Evolutionary conservation across 2,888 invertebrate species (phyloP).

Genomic region (Drosophila paranaensis): DNA sequence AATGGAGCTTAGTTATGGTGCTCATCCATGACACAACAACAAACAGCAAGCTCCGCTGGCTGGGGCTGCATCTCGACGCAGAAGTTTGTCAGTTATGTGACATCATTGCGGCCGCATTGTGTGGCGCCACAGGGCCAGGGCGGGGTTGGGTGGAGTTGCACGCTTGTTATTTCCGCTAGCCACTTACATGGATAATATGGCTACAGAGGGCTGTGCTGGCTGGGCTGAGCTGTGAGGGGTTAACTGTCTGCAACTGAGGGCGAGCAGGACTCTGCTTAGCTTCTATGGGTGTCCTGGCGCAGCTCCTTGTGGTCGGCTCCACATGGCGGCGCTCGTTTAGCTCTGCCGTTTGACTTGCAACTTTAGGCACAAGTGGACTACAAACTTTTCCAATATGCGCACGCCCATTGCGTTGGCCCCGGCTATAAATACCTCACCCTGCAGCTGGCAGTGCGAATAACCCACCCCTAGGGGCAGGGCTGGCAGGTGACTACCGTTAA

Average conservation of each 20-base stretch:
- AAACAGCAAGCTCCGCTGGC: slow-evolving; percentile 1
- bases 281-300: slow-evolving; percentile 2
- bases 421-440: background rate
- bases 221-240: background rate
- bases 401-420: background rate
- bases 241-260: slow-evolving; percentile 4
- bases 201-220: background rate
- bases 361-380: slow-evolving; percentile 53
- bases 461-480: background rate
- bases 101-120: slow-evolving; percentile 47
- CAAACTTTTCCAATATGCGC: slow-evolving; percentile 64
- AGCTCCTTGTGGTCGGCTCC: slow-evolving; percentile 22
- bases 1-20: slow-evolving; percentile 16
- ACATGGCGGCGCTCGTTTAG: slow-evolving; percentile 42
- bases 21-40: background rate
- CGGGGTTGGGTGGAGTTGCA: background rate
- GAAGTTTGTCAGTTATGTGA: slow-evolving; percentile 43
- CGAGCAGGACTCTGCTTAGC: background rate
- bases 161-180: slow-evolving; percentile 16
- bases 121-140: slow-evolving; percentile 24
- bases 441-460: background rate
- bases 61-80: slow-evolving; percentile 1
- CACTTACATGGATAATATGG: slow-evolving; percentile 17
- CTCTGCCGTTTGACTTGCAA: slow-evolving; percentile 60
- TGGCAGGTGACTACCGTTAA: slow-evolving; percentile 1